These are phyloP conservation scores for Microcebus jonahi DNA, from an alignment of 2,113 vertebrate genomes.

Conservation along the genomic window DNA sequence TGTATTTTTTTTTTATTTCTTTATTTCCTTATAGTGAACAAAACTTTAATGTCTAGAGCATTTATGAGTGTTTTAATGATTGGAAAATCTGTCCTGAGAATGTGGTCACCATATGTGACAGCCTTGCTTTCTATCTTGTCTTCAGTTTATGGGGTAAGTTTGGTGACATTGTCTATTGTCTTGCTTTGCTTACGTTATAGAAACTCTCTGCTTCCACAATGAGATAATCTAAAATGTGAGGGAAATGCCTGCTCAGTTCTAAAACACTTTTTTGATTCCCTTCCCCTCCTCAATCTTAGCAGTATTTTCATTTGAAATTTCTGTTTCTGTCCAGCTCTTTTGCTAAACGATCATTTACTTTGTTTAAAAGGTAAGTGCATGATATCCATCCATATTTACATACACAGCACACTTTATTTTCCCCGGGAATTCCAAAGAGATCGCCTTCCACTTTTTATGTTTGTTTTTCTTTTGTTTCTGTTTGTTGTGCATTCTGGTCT, in stretches of 20 bases:
- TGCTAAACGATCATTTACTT: background rate
- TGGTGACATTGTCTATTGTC: slow-evolving; percentile 32
- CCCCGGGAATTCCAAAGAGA: background rate
- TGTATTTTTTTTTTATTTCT: slow-evolving; percentile 31
- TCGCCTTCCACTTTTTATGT: background rate
- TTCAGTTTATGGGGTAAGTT: slow-evolving; percentile 56
- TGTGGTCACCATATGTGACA: slow-evolving; percentile 41
- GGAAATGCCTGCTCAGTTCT: background rate
- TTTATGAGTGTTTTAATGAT: slow-evolving; percentile 53
- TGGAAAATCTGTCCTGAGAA: slow-evolving; percentile 17
- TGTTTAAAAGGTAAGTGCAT: background rate
- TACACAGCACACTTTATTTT: background rate
- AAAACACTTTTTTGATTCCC: background rate
- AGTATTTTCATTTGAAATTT: background rate
- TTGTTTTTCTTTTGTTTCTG: background rate
- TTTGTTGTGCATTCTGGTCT: slow-evolving; percentile 54
- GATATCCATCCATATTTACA: background rate
- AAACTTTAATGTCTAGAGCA: slow-evolving; percentile 59
- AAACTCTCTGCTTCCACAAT: background rate
- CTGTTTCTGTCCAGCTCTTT: background rate
- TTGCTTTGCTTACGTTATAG: background rate
- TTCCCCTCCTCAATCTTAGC: background rate
- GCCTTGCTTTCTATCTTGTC: background rate
- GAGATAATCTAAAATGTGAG: background rate
- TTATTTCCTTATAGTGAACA: slow-evolving; percentile 64